phyloP scores from a whole-genome alignment of 1,140 invertebrate genomes.

The Calephelis nemesis region DNA sequence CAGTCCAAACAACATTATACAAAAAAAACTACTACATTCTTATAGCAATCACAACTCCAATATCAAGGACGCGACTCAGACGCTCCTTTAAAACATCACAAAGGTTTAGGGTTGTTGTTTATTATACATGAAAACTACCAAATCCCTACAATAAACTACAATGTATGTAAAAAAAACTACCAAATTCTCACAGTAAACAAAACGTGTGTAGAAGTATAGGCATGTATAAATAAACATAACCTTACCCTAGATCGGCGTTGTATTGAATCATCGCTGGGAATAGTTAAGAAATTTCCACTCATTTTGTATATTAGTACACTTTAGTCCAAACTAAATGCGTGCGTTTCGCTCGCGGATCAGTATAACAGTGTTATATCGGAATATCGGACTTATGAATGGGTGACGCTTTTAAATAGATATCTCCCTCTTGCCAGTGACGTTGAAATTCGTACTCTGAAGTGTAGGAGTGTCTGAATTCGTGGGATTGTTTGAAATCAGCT shows the following conservation, averaged over 20 bases:
- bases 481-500: constrained; percentile 46
- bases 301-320: constrained; percentile 44
- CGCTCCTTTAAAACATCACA: too few relatives aligned
- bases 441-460: constrained; percentile 34
- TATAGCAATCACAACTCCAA: too few relatives aligned
- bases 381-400: constrained; percentile 64
- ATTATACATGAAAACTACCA: too few relatives aligned
- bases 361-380: constrained; percentile 49
- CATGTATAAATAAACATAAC: constrained; percentile 36
- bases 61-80: too few relatives aligned
- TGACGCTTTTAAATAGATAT: constrained; percentile 70
- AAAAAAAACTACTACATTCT: too few relatives aligned
- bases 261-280: constrained; percentile 60
- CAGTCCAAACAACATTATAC: too few relatives aligned
- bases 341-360: constrained; percentile 51
- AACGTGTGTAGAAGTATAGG: background rate
- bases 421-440: constrained; percentile 46
- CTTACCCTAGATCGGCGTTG: constrained; percentile 66
- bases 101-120: too few relatives aligned
- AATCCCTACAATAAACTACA: too few relatives aligned
- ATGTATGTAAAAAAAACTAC: too few relatives aligned
- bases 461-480: constrained; percentile 61
- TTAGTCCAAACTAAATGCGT: constrained; percentile 38
- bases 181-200: too few relatives aligned
- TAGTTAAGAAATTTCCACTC: constrained; percentile 73